These are phyloP conservation scores for Chlorops oryzae DNA, from an alignment of 1,140 invertebrate species.

Conservation along the genomic window DNA sequence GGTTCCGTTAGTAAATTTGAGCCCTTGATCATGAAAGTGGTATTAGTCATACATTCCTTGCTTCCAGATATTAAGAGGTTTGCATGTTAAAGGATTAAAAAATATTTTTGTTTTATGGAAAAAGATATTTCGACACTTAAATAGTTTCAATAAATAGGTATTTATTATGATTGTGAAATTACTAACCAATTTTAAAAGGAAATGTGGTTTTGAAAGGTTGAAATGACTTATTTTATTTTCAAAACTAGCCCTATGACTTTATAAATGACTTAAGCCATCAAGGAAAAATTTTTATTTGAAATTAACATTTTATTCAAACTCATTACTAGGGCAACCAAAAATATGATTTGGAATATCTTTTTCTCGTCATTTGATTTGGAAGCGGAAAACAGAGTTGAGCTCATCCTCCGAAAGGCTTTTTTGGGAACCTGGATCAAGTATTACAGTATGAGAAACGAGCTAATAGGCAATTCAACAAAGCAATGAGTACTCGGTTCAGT, in stretches of 20 bases:
- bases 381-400: too few relatives aligned
- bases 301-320: too few relatives aligned
- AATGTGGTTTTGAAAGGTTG: constrained; percentile 2
- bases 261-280: constrained; percentile 3
- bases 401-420: too few relatives aligned
- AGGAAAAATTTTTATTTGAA: background rate
- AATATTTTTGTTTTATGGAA: background rate
- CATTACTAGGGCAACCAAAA: too few relatives aligned
- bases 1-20: too few relatives aligned
- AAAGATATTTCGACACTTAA: background rate
- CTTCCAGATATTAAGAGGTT: constrained; percentile 1
- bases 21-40: too few relatives aligned
- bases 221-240: background rate
- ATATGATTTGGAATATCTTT: too few relatives aligned
- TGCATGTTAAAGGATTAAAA: constrained; percentile 4
- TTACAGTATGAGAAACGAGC: too few relatives aligned
- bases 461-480: too few relatives aligned
- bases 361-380: too few relatives aligned
- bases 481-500: too few relatives aligned
- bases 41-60: background rate
- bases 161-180: constrained; percentile 3
- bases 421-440: too few relatives aligned
- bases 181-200: constrained; percentile 1
- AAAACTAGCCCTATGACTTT: background rate
- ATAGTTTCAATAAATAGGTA: background rate